Evolutionary conservation across 2,113 vertebrate species (phyloP).

Genomic region (Gymnocephalus cernua): DNA sequence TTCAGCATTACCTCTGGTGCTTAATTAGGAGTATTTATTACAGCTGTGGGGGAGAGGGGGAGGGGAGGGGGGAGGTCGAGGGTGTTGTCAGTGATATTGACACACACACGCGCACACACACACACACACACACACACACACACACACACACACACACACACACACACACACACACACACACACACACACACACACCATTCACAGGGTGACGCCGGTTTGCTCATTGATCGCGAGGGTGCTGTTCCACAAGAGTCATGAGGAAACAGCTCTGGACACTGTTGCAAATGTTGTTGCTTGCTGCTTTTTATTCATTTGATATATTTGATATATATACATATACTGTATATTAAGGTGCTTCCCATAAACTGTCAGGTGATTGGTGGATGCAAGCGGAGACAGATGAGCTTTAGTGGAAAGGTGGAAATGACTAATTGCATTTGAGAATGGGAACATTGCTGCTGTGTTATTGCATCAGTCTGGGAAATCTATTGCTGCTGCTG

Average conservation of each 20-base stretch:
- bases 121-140: too few species aligned
- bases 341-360: not conserved
- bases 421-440: conserved; percentile 31
- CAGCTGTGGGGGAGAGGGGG: conserved; percentile 7
- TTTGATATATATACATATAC: not conserved
- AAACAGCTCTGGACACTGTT: conserved; percentile 1
- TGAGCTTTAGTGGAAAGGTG: not conserved
- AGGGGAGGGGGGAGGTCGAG: not conserved
- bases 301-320: not conserved
- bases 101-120: too few species aligned
- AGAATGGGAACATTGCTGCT: conserved; percentile 3
- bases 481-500: not conserved
- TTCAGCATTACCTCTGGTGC: conserved; percentile 50
- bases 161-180: too few species aligned
- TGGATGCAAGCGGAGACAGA: not conserved
- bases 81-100: conserved; percentile 51
- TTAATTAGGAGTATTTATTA: conserved; percentile 72
- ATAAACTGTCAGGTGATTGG: conserved; percentile 26
- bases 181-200: too few species aligned
- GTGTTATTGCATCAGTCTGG: conserved; percentile 5
- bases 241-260: conserved; percentile 31
- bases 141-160: too few species aligned
- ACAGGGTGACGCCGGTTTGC: conserved; percentile 29
- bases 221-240: conserved; percentile 65
- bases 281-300: not conserved